Conservation (phyloP, 2,113 vertebrate genomes). For the Sphyrna mokarran region DNA sequence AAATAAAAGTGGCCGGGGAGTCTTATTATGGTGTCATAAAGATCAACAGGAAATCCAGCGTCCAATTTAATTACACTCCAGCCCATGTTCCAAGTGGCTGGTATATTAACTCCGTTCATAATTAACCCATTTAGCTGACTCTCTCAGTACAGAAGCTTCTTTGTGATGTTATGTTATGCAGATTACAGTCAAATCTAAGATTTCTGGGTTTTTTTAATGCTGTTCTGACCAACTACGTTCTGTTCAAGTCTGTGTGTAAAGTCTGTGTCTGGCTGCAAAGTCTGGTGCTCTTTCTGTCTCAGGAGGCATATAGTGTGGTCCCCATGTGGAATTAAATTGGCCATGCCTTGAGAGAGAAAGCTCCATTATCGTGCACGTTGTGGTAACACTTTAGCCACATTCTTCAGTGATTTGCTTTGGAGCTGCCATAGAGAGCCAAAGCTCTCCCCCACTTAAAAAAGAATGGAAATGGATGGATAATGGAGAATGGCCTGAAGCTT, state of each 20-base stretch:
- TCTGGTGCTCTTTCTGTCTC: not conserved
- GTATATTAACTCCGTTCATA: constrained; percentile 11
- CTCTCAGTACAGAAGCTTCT: constrained; percentile 23
- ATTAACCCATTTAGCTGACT: constrained; percentile 16
- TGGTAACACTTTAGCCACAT: not conserved
- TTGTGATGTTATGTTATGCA: constrained; percentile 17
- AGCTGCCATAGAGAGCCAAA: not conserved
- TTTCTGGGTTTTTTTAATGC: not conserved
- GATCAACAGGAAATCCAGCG: constrained; percentile 4
- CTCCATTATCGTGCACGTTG: not conserved
- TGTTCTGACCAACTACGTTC: not conserved
- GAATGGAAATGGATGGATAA: not conserved
- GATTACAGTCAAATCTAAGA: not conserved
- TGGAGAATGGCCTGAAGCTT: not conserved
- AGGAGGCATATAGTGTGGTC: not conserved
- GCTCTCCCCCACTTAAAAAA: not conserved
- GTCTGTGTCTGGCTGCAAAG: not conserved
- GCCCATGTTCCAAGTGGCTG: not conserved
- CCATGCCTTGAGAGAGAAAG: not conserved
- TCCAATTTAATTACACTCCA: constrained; percentile 9
- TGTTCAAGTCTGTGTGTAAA: not conserved
- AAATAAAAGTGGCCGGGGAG: constrained; percentile 5
- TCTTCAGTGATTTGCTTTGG: not conserved
- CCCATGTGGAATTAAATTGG: not conserved
- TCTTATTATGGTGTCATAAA: not conserved